Evolutionary conservation across 2,113 vertebrate species (phyloP).

Genomic region (Perca fluviatilis): DNA sequence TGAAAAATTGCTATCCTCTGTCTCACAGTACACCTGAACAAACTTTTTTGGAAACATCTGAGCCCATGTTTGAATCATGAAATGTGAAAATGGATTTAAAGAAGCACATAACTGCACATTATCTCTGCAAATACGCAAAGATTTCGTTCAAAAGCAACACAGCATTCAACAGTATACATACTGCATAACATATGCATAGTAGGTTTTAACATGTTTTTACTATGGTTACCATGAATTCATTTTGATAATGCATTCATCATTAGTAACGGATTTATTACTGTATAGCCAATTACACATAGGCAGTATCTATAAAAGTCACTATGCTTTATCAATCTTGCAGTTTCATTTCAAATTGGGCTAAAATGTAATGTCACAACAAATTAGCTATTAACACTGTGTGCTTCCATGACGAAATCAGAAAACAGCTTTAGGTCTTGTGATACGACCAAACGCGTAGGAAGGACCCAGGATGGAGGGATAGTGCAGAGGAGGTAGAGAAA

Average conservation of each 20-base stretch:
- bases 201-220: not conserved
- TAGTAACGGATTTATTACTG: not conserved
- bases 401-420: slow-evolving; percentile 1
- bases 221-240: not conserved
- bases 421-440: slow-evolving; percentile 10
- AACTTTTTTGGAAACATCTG: slow-evolving; percentile 8
- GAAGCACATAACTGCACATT: not conserved
- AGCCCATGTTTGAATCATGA: slow-evolving; percentile 22
- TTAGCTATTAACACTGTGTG: not conserved
- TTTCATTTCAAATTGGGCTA: not conserved
- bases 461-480: slow-evolving; percentile 29
- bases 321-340: not conserved
- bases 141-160: slow-evolving; percentile 12
- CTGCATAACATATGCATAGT: slow-evolving; percentile 27
- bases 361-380: slow-evolving; percentile 14
- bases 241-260: not conserved
- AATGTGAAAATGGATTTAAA: not conserved
- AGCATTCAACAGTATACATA: slow-evolving; percentile 9
- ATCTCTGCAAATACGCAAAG: slow-evolving; percentile 4
- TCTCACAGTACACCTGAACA: not conserved
- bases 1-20: not conserved
- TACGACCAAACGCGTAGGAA: not conserved
- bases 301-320: not conserved
- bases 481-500: slow-evolving; percentile 54
- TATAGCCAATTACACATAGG: not conserved